Evolutionary conservation across 2,113 vertebrate genomes (phyloP).

Genomic region (Hucho hucho): DNA sequence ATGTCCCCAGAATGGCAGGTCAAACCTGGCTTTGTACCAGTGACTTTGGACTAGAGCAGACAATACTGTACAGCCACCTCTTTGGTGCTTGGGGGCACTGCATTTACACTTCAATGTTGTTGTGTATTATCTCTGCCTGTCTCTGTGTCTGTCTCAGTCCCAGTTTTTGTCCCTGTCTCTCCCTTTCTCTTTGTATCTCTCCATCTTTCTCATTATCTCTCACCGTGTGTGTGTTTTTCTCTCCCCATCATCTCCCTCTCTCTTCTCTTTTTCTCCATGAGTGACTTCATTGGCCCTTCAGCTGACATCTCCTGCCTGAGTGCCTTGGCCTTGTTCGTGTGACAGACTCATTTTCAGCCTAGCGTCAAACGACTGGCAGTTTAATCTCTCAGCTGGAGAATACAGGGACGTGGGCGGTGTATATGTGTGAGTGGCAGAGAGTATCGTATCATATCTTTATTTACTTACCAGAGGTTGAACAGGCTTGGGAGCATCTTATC

Average conservation of each 20-base stretch:
- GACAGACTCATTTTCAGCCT: constrained; percentile 48
- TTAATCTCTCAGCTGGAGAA: constrained; percentile 37
- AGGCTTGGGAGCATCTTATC: constrained; percentile 4
- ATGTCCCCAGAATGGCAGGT: neutral
- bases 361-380: constrained; percentile 45
- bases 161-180: neutral
- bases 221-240: neutral
- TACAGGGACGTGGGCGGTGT: constrained; percentile 9
- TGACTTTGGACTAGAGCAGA: neutral
- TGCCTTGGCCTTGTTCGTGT: constrained; percentile 48
- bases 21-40: neutral
- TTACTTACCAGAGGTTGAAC: constrained; percentile 11
- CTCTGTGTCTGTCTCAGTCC: neutral
- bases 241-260: constrained; percentile 15
- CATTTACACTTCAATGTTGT: neutral
- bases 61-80: constrained; percentile 7
- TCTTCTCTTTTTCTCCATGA: constrained; percentile 28
- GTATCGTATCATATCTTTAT: constrained; percentile 24
- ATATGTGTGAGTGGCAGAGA: constrained; percentile 5
- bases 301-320: constrained; percentile 45
- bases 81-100: neutral
- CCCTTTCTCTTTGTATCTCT: neutral
- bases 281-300: constrained; percentile 41
- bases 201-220: constrained; percentile 7
- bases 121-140: neutral